These are phyloP conservation scores for Ormyrus rosae DNA, from an alignment of 2,888 invertebrate species.

Conservation along the genomic window DNA sequence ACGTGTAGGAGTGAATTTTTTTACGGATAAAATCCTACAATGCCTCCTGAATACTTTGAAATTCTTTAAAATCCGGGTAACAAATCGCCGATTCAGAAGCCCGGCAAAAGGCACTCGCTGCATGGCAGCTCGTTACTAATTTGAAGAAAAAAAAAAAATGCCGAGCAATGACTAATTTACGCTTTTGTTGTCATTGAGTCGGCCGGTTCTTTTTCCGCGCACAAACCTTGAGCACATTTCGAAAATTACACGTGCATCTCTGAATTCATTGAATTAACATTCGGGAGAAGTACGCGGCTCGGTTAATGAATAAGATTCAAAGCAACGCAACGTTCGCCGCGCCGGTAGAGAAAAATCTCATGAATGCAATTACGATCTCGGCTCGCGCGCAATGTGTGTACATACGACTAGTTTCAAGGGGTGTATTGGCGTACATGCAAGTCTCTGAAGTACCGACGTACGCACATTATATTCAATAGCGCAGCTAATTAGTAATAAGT, in stretches of 20 bases:
- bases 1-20: no score
- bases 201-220: neutral
- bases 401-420: conserved; percentile 41
- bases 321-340: neutral
- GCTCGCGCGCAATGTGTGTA: conserved; percentile 18
- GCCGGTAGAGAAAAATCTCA: conserved; percentile 38
- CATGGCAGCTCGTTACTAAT: neutral
- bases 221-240: conserved; percentile 28
- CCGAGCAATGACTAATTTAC: no score
- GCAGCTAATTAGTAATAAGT: conserved; percentile 65
- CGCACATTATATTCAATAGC: conserved; percentile 62
- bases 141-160: conserved; percentile 5
- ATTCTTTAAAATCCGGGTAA: no score
- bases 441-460: conserved; percentile 53
- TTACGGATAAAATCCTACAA: no score
- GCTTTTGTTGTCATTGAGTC: neutral
- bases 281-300: conserved; percentile 2
- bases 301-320: conserved; percentile 49
- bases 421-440: conserved; percentile 6
- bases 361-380: conserved; percentile 48
- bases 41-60: no score
- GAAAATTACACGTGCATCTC: conserved; percentile 1
- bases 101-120: no score
- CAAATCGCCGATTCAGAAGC: no score
- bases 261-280: conserved; percentile 49